Evolutionary conservation across 1,140 invertebrate species (phyloP).

Genomic region (Galleria mellonella): DNA sequence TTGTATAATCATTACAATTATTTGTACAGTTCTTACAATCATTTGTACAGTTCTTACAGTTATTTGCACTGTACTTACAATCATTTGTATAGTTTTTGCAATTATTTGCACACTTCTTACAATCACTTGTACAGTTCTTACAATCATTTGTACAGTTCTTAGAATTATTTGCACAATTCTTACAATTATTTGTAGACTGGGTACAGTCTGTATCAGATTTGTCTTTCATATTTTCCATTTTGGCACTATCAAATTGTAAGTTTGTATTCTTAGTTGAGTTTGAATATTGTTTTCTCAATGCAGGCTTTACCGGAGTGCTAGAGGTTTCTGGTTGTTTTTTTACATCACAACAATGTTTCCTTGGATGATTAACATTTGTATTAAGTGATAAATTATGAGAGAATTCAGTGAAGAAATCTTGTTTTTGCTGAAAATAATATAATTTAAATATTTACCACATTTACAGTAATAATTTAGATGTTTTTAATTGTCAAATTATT

Average conservation of each 20-base stretch:
- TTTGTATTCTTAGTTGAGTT: conserved; percentile 12
- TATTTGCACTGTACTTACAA: neutral
- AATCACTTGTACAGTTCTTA: neutral
- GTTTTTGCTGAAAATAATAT: conserved; percentile 42
- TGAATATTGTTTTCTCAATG: conserved; percentile 1
- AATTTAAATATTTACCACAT: no score
- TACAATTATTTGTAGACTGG: neutral
- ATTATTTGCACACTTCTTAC: neutral
- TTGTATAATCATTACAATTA: no score
- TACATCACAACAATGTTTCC: conserved; percentile 30
- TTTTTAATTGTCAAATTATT: no score
- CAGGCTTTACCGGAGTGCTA: conserved; percentile 8
- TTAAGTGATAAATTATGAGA: conserved; percentile 26
- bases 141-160: neutral
- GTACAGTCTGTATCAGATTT: neutral
- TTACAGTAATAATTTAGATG: no score
- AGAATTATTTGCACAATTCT: neutral
- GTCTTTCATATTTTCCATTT: conserved; percentile 8
- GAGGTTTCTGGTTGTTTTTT: conserved; percentile 9
- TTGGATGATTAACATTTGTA: conserved; percentile 12
- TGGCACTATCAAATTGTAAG: conserved; percentile 1
- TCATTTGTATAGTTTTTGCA: neutral
- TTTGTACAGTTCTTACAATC: no score
- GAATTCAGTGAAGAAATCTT: conserved; percentile 49
- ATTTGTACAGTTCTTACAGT: neutral